A percentile compares a stretch with the other conserved stretches of the same genome.
phyloP scores from a whole-genome alignment of 2,888 invertebrate genomes.

The Octonoba sinensis region DNA sequence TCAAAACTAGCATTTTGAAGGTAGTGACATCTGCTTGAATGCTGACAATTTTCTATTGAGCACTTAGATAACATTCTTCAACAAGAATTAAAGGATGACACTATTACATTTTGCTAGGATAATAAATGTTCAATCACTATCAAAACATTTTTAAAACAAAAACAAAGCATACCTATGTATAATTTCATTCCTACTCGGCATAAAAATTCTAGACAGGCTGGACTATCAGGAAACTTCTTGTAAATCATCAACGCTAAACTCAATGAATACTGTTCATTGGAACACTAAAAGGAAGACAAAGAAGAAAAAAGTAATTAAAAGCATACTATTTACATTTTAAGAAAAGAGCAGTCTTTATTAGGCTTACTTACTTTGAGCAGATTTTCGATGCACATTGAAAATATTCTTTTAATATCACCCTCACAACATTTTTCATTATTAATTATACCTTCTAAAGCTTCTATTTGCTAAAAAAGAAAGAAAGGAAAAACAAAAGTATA shows the following conservation, averaged over 20 bases:
- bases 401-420: constrained; percentile 42
- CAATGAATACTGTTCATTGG: constrained; percentile 31
- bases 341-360: too few species aligned
- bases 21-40: too few species aligned
- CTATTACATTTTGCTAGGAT: too few species aligned
- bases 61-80: too few species aligned
- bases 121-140: too few species aligned
- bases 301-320: background rate
- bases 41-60: too few species aligned
- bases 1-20: too few species aligned
- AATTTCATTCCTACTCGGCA: constrained; percentile 46
- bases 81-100: too few species aligned
- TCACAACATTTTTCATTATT: constrained; percentile 38
- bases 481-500: background rate
- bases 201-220: constrained; percentile 39
- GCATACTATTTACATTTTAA: too few species aligned
- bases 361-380: constrained; percentile 36
- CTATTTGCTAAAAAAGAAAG: constrained; percentile 19
- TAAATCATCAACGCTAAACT: constrained; percentile 29
- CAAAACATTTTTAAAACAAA: background rate
- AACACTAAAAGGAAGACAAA: constrained; percentile 8
- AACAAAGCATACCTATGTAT: constrained; percentile 29
- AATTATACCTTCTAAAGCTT: constrained; percentile 25
- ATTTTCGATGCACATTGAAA: constrained; percentile 33
- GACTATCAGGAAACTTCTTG: constrained; percentile 35